A percentile compares a stretch with the other conserved stretches of the same genome.
Conservation (phyloP, 2,888 invertebrate species). For the Lingula anatina region DNA sequence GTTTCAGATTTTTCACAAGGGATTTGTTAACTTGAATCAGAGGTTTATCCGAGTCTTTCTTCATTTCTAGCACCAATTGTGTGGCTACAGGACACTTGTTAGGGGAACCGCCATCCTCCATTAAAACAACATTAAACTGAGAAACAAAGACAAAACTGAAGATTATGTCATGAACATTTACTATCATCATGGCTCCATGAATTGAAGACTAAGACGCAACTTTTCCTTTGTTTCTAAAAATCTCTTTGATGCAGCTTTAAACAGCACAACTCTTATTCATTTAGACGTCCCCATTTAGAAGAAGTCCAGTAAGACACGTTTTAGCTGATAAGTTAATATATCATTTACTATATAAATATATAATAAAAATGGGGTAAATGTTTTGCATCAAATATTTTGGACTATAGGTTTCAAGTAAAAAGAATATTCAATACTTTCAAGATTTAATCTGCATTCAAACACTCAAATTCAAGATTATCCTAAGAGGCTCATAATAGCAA, state of each 20-base stretch:
- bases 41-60: conserved; percentile 76
- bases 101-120: conserved; percentile 62
- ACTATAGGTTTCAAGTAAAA: too few relatives aligned
- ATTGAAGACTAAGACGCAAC: neutral
- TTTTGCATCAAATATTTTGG: too few relatives aligned
- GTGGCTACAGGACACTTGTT: conserved; percentile 52
- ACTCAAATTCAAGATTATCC: too few relatives aligned
- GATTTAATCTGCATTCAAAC: too few relatives aligned
- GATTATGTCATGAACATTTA: too few relatives aligned
- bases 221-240: neutral
- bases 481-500: too few relatives aligned
- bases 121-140: conserved; percentile 17
- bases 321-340: too few relatives aligned
- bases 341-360: too few relatives aligned
- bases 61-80: conserved; percentile 64
- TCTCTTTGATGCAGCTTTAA: neutral
- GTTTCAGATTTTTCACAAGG: conserved; percentile 74
- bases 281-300: neutral
- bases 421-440: too few relatives aligned
- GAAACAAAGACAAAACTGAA: too few relatives aligned
- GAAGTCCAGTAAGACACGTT: too few relatives aligned
- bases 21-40: conserved; percentile 73
- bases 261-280: neutral
- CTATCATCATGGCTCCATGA: neutral
- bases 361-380: too few relatives aligned